A percentile compares a stretch with the other conserved stretches of the same genome.
phyloP scores from a whole-genome alignment of 2,888 invertebrate genomes.

The Torymus texanus region DNA sequence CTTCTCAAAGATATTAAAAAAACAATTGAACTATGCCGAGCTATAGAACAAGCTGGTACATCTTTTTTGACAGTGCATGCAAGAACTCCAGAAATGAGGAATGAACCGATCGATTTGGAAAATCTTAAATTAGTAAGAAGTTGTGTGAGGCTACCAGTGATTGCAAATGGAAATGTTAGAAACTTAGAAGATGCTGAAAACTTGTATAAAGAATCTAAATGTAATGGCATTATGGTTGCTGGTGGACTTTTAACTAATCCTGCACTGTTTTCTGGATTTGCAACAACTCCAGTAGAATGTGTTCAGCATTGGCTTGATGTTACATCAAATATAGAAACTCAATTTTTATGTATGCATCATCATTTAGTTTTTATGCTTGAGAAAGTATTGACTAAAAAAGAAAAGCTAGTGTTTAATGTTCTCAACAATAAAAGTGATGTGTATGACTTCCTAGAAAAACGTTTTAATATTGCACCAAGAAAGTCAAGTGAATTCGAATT shows the following conservation, averaged over 20 bases:
- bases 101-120: conserved; percentile 83
- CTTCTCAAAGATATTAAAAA: conserved; percentile 82
- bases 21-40: conserved; percentile 88
- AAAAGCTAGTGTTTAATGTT: conserved; percentile 87
- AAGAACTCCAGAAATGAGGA: conserved; percentile 89
- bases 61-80: conserved; percentile 95
- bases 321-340: conserved; percentile 77
- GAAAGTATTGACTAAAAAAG: conserved; percentile 83
- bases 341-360: conserved; percentile 93
- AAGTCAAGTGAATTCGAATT: conserved; percentile 51
- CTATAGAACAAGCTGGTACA: conserved; percentile 89
- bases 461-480: conserved; percentile 77
- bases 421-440: conserved; percentile 83
- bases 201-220: conserved; percentile 82
- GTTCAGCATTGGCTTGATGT: conserved; percentile 88
- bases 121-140: conserved; percentile 84
- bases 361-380: conserved; percentile 98
- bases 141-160: conserved; percentile 86
- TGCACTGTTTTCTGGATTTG: conserved; percentile 86
- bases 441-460: conserved; percentile 81
- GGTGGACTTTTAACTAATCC: conserved; percentile 94
- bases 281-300: conserved; percentile 84
- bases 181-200: conserved; percentile 82
- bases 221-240: conserved; percentile 93
- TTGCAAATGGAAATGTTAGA: conserved; percentile 95